A percentile compares a stretch with the other conserved stretches of the same genome.
These are phyloP conservation scores for Lycophotia porphyrea DNA, from an alignment of 2,888 invertebrate species.

Conservation along the genomic window DNA sequence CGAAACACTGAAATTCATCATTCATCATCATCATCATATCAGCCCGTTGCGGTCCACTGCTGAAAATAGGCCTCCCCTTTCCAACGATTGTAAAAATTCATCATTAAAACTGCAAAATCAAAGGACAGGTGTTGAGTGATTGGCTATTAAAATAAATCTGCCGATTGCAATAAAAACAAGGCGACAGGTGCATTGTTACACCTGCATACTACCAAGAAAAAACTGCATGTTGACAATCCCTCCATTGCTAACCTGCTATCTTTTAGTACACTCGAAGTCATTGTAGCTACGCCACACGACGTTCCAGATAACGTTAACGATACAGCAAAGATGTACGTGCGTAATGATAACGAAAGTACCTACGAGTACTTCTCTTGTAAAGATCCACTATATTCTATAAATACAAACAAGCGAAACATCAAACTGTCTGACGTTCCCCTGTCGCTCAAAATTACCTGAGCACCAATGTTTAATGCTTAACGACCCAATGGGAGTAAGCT, in stretches of 20 bases:
- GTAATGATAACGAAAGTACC: conserved; percentile 38
- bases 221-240: not conserved
- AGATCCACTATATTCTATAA: conserved; percentile 28
- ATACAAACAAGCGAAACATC: conserved; percentile 42
- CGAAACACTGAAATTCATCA: too few relatives aligned
- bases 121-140: conserved; percentile 10
- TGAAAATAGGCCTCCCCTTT: too few relatives aligned
- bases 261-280: conserved; percentile 18
- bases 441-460: conserved; percentile 56
- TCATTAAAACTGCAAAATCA: not conserved
- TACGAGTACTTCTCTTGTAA: conserved; percentile 21
- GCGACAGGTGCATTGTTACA: conserved; percentile 22
- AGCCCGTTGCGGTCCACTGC: too few relatives aligned
- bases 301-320: conserved; percentile 47
- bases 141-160: conserved; percentile 24
- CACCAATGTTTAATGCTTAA: conserved; percentile 55
- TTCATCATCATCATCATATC: too few relatives aligned
- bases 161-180: conserved; percentile 10
- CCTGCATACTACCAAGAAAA: conserved; percentile 8
- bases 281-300: conserved; percentile 27
- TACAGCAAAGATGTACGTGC: conserved; percentile 29
- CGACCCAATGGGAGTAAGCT: conserved; percentile 57
- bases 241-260: not conserved
- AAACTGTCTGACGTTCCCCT: conserved; percentile 44
- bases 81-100: too few relatives aligned